Conservation (phyloP, 1,140 invertebrate genomes). For the Tetranychus urticae region DNA sequence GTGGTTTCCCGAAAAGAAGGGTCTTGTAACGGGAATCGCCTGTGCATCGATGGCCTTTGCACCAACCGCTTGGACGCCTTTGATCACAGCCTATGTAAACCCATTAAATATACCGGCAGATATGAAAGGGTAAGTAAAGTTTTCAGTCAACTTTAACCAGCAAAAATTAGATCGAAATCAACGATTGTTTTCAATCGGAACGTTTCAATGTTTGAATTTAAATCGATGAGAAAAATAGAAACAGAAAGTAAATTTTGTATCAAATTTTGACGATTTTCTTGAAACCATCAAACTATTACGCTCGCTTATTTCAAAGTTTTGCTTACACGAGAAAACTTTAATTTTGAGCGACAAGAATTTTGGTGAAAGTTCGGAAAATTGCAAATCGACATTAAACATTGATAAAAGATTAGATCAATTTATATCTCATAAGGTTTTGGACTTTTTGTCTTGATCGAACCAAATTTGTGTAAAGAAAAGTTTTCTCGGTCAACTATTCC, state of each 20-base stretch:
- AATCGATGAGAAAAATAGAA: no score
- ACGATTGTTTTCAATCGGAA: neutral
- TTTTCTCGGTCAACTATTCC: neutral
- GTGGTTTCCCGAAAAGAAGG: conserved; percentile 24
- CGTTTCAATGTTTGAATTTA: neutral
- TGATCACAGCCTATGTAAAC: conserved; percentile 21
- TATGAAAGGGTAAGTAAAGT: conserved; percentile 9
- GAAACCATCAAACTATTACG: no score
- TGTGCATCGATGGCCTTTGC: conserved; percentile 22
- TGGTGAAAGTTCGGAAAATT: neutral
- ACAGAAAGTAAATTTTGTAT: no score
- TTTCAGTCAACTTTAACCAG: neutral
- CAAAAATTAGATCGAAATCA: neutral
- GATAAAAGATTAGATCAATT: neutral
- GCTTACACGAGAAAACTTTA: no score
- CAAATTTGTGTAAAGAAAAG: no score
- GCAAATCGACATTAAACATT: neutral
- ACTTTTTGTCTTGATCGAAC: no score
- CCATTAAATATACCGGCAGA: conserved; percentile 20
- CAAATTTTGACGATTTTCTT: no score
- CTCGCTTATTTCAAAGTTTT: no score
- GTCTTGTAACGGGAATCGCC: conserved; percentile 20
- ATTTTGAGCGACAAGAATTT: no score
- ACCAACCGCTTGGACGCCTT: conserved; percentile 20
- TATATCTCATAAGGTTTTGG: no score